Evolutionary conservation across 2,797 vertebrate genomes (phyloP), one percentile per base, ranked within the genome.

Genomic region (Bryconaethiops microstoma): DNA sequence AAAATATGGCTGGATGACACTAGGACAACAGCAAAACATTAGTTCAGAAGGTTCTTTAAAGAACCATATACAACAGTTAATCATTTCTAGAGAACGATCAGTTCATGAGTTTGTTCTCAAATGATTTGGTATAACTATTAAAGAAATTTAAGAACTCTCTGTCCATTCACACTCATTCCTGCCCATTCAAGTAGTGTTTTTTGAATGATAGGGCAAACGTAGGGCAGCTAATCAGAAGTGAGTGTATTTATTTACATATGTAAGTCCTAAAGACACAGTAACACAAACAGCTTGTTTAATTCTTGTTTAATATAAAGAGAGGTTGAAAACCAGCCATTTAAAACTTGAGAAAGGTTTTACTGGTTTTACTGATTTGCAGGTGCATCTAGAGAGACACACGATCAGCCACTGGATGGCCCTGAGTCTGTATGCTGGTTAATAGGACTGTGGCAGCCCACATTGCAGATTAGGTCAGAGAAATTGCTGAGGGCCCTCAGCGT

Each of bases 401-500:
- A 21, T 29, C 45, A 62, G 64, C 48, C 6, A 65, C 29, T 0
- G 9, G 16, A 40, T 74, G 40, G 13, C 57, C 81, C 57, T 69
- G 65, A 81, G 76, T 78, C 79, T 72, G 67, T 48, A 71, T 57
- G 21, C 70, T 67, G 29, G 59, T 60, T 72, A 74, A 85, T 81
- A 80, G 54, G 57, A 87, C 52, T 76, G 23, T 57, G 65, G 72
- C 40, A 50, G 42, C 25, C 54, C 65, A 35, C 74, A 65, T n/a
- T 48, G 42, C 77, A 55, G 83, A 83, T 79, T 74, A 50, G 68
- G 83, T 81, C 73, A 65, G 64, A 65, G 69, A 83, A 85, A 83
- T 81, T 81, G 72, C 70, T 69, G 64, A 45, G 74, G n/a, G 79
- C 60, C 79, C 12, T 42, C 63, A 54, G 73, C 39, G 3, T 25